Conservation (phyloP, 1,140 invertebrate species). For the Drosophila nebulosa region DNA sequence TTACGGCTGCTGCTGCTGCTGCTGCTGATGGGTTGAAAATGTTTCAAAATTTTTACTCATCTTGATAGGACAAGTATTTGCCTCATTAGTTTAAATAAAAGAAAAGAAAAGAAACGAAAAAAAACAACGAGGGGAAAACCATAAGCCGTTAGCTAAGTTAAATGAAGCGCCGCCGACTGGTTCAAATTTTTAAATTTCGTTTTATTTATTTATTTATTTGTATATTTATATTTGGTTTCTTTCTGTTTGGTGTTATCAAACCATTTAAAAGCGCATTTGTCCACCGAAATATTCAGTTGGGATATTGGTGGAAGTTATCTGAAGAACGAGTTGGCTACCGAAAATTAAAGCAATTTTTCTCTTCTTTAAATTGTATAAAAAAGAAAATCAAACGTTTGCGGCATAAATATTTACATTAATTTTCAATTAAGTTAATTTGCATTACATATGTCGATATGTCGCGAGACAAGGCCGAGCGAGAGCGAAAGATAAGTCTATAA, state of each 20-base stretch:
- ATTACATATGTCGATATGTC: constrained; percentile 39
- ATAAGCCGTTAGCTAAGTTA: neutral
- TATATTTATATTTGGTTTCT: neutral
- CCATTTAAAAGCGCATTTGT: constrained; percentile 66
- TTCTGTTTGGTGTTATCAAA: constrained; percentile 45
- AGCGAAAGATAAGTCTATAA: neutral
- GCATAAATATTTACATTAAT: constrained; percentile 70
- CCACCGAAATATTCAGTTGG: constrained; percentile 8
- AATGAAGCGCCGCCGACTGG: neutral
- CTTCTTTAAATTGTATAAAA: constrained; percentile 13
- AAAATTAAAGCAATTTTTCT: constrained; percentile 43
- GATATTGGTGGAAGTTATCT: constrained; percentile 15
- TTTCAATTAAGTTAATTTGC: constrained; percentile 74
- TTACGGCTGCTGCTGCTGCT: no score
- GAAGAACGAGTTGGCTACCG: constrained; percentile 58
- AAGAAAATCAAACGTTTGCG: constrained; percentile 24
- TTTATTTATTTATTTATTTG: neutral
- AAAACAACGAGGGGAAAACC: neutral
- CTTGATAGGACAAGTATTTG: neutral
- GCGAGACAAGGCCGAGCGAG: no score
- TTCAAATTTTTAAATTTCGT: neutral
- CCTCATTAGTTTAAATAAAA: neutral
- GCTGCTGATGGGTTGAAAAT: neutral
- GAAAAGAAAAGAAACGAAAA: no score
- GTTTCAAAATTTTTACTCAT: neutral